These are phyloP conservation scores for Cecropterus lyciades DNA, from an alignment of 1,140 invertebrate species.

Conservation along the genomic window DNA sequence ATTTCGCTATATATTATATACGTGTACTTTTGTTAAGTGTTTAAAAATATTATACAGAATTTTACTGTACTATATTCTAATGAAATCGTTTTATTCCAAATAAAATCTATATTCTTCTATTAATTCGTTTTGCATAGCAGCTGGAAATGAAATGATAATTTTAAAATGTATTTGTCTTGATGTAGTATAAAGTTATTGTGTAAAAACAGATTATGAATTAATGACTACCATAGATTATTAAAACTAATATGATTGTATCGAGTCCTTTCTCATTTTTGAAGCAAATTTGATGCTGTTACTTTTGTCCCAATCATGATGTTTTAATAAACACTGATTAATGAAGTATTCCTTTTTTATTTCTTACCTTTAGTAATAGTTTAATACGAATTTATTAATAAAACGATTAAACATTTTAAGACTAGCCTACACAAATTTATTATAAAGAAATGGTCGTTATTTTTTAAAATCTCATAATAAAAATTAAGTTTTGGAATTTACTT, in stretches of 20 bases:
- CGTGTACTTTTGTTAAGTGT: slow-evolving; percentile 60
- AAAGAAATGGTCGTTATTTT: too few species aligned
- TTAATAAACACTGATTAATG: slow-evolving; percentile 78
- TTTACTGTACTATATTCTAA: slow-evolving; percentile 54
- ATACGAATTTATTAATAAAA: too few species aligned
- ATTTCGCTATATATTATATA: slow-evolving; percentile 44
- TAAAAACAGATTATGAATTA: slow-evolving; percentile 42
- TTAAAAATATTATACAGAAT: slow-evolving; percentile 55
- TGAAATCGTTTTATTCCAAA: slow-evolving; percentile 53
- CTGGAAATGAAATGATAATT: slow-evolving; percentile 31
- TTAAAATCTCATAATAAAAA: too few species aligned
- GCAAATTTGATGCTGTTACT: slow-evolving; percentile 73
- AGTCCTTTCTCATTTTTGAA: slow-evolving; percentile 67
- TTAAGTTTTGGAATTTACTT: too few species aligned
- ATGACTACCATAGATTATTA: slow-evolving; percentile 13
- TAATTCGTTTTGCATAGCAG: slow-evolving; percentile 45
- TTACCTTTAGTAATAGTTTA: background rate
- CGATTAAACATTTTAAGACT: too few species aligned
- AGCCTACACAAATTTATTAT: too few species aligned
- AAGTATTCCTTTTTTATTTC: slow-evolving; percentile 43
- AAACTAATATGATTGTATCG: slow-evolving; percentile 50
- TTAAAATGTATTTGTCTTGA: slow-evolving; percentile 38
- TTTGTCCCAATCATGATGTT: slow-evolving; percentile 78
- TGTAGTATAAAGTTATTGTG: slow-evolving; percentile 42
- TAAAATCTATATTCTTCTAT: slow-evolving; percentile 54